phyloP scores from a whole-genome alignment of 2,888 invertebrate genomes.

The Teleiodes luculella region DNA sequence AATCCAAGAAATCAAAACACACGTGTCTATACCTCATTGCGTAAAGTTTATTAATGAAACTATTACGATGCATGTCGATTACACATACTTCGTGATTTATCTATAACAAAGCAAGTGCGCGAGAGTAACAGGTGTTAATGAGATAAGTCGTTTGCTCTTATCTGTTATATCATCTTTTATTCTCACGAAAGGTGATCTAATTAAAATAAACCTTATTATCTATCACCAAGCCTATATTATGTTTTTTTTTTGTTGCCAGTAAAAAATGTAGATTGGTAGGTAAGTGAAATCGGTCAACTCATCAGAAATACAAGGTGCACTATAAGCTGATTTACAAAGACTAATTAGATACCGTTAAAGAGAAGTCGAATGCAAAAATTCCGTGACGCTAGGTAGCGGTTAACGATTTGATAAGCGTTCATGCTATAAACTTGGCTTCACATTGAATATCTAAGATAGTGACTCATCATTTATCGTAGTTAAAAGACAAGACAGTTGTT shows the following conservation, averaged over 20 bases:
- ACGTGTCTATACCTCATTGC: neutral
- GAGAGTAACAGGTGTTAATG: neutral
- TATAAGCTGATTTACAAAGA: too few species aligned
- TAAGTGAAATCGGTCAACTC: too few species aligned
- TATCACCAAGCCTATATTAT: too few species aligned
- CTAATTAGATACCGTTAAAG: too few species aligned
- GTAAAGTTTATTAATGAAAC: neutral
- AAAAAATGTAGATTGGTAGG: too few species aligned
- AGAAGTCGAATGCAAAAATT: neutral
- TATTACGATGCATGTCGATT: neutral
- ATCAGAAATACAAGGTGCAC: too few species aligned
- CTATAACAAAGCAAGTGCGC: too few species aligned
- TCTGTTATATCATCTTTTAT: too few species aligned
- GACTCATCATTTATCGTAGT: neutral
- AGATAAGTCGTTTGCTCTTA: neutral
- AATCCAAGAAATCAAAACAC: neutral
- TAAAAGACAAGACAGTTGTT: neutral
- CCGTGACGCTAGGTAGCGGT: neutral
- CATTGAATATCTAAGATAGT: neutral
- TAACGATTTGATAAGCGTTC: neutral
- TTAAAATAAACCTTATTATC: too few species aligned
- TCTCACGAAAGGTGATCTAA: too few species aligned
- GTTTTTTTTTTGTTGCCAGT: too few species aligned
- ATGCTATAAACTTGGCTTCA: neutral
- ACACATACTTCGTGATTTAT: neutral